Conservation (phyloP, 2,113 vertebrate genomes). For the Mus pahari region DNA sequence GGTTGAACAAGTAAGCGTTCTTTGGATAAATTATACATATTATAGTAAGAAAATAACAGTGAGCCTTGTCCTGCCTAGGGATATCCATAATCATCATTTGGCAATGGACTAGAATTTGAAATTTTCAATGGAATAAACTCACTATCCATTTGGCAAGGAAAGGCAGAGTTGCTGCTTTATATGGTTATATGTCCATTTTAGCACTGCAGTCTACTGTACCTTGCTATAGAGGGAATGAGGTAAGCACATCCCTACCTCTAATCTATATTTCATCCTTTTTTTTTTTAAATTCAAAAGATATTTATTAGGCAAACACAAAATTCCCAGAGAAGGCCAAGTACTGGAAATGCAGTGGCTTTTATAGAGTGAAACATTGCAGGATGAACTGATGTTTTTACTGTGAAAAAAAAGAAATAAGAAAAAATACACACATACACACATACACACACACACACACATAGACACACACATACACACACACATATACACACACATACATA, state of each 20-base stretch:
- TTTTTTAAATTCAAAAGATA: not conserved
- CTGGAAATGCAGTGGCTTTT: not conserved
- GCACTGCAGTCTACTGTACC: not conserved
- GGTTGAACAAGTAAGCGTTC: constrained; percentile 7
- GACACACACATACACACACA: too few relatives aligned
- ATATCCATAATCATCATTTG: constrained; percentile 17
- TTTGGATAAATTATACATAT: constrained; percentile 3
- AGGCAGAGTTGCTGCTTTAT: not conserved
- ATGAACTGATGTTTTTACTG: not conserved
- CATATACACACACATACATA: too few relatives aligned
- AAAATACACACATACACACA: too few relatives aligned
- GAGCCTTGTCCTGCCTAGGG: not conserved
- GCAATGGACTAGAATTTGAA: constrained; percentile 5
- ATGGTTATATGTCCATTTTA: constrained; percentile 19
- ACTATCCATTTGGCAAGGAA: constrained; percentile 19
- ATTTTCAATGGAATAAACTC: constrained; percentile 17
- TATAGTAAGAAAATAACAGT: constrained; percentile 8
- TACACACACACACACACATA: too few relatives aligned
- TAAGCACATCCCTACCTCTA: not conserved
- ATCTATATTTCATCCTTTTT: not conserved
- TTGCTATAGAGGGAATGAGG: not conserved
- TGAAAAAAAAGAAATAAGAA: not conserved
- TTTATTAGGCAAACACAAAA: not conserved
- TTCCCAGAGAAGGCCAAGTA: not conserved
- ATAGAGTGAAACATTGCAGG: not conserved